Evolutionary conservation across 2,888 invertebrate species (phyloP).

Genomic region (Oxycera nigricornis): DNA sequence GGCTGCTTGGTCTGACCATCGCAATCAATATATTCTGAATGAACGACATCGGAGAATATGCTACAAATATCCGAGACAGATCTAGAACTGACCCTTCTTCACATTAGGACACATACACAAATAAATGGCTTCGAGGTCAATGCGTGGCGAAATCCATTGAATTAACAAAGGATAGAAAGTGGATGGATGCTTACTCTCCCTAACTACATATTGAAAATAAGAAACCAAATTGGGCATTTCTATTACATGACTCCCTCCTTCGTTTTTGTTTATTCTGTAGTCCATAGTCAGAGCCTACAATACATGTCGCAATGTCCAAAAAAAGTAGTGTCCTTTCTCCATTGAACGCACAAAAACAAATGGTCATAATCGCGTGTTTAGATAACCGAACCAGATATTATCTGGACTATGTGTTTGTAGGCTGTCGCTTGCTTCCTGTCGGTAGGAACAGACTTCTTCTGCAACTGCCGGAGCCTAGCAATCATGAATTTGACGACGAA

Average conservation of each 20-base stretch:
- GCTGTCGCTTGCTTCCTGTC: background rate
- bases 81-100: too few relatives aligned
- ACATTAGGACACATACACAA: too few relatives aligned
- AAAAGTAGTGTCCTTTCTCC: conserved; percentile 12
- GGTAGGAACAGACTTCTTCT: background rate
- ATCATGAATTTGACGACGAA: too few relatives aligned
- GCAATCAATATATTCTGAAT: too few relatives aligned
- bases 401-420: conserved; percentile 34
- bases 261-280: background rate
- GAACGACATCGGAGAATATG: too few relatives aligned
- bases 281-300: background rate
- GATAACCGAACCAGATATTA: conserved; percentile 45
- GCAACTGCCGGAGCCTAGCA: too few relatives aligned
- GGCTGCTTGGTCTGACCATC: too few relatives aligned
- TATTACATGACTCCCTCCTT: background rate
- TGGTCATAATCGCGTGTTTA: conserved; percentile 46
- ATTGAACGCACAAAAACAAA: conserved; percentile 39
- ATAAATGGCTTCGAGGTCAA: too few relatives aligned
- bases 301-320: background rate
- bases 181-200: background rate
- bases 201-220: conserved; percentile 29
- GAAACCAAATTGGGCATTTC: background rate
- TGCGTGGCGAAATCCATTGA: background rate
- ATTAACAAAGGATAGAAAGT: background rate
- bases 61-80: too few relatives aligned